Evolutionary conservation across 1,140 invertebrate genomes (phyloP), one percentile per base, ranked within the genome.

Genomic region (Mactra quadrangularis): DNA sequence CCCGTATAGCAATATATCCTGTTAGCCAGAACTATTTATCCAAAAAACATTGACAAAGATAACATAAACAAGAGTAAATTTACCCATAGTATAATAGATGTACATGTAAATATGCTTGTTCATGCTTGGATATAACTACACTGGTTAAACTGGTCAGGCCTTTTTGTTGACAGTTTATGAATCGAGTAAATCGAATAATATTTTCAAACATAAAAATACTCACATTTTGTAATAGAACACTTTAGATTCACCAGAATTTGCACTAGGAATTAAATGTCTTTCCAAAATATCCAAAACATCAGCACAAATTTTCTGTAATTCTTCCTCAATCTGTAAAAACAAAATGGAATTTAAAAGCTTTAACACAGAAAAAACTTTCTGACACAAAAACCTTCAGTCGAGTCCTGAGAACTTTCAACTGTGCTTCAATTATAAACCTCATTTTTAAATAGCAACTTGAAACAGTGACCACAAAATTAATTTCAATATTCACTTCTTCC

Each of bases 191-290:
- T 41, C 15, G 38, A 7, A 19, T 55, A 6, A 55, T 19, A 55
- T 22, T 9, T 55, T 55, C 4, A 27, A 6, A 19, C 7, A 55
- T 6, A 6, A 6, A 9, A 6, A 6, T 45, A 86, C 95, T 95
- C 96, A 98, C 97, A 98, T 98, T 96, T 99, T 99, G 94, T 97
- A 97, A 94, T 99, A 99, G 94, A 99, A 99, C 88, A 99, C 98
- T 96, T 97, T 98, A 86, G 97, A 98, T 95, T 99, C 98, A 86
- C 97, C 97, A 89, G 96, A 96, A 85, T 96, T 96, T 88, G 97
- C 97, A 94, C 96, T 96, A 84, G 97, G 96, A 94, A 99, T 98
- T 87, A 99, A 95, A 94, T 98, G 96, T 33, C 89, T 87, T n/a
- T 92, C 89, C 22, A 93, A 62, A 38, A 92, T 85, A n/a, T 86